A percentile compares a stretch with the other conserved stretches of the same genome.
Conservation (phyloP, 2,113 vertebrate genomes). For the Hydrochoerus hydrochaeris region DNA sequence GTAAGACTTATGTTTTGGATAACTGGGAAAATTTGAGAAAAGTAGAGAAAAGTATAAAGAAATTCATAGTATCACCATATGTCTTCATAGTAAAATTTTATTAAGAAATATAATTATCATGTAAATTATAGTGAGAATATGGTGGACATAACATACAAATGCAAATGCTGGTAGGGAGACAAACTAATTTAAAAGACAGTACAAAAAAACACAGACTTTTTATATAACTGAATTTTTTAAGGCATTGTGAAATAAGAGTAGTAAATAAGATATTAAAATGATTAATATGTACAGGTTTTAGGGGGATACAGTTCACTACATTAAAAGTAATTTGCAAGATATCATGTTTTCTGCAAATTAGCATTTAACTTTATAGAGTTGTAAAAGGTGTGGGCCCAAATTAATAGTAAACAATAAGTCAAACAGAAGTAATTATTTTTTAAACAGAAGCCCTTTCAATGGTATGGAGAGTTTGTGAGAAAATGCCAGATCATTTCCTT, state of each 20-base stretch:
- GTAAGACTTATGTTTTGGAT: too few relatives aligned
- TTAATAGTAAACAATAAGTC: too few relatives aligned
- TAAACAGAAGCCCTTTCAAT: neutral
- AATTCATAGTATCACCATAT: neutral
- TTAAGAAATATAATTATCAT: slow-evolving; percentile 47
- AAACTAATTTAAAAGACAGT: neutral
- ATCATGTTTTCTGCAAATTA: too few relatives aligned
- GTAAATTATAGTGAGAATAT: neutral
- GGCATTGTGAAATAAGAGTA: neutral
- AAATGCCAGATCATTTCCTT: neutral
- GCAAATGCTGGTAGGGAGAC: neutral
- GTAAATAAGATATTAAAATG: neutral
- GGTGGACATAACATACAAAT: slow-evolving; percentile 26
- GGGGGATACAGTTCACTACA: neutral
- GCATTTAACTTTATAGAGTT: too few relatives aligned
- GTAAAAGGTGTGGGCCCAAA: too few relatives aligned
- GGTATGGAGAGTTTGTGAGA: neutral
- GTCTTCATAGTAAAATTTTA: slow-evolving; percentile 27
- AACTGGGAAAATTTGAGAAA: neutral
- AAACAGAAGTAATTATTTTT: slow-evolving; percentile 6
- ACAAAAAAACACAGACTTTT: neutral
- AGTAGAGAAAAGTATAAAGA: neutral
- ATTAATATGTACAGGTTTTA: neutral
- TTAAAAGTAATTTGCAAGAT: too few relatives aligned
- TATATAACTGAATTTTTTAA: neutral